Conservation (phyloP, 2,888 invertebrate species). For the Palloptera scutellata region DNA sequence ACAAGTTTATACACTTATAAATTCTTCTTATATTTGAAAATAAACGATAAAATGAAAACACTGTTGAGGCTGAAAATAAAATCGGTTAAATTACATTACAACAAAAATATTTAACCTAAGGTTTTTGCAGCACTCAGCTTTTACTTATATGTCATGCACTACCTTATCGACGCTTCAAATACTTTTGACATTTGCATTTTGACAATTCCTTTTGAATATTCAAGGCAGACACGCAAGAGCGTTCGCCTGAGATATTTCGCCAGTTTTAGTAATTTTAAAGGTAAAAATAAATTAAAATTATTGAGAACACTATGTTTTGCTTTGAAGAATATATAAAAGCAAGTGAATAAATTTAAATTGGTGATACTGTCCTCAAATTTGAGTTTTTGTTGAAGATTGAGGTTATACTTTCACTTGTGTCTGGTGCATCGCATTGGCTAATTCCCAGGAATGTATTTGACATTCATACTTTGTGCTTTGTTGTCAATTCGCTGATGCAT, state of each 20-base stretch:
- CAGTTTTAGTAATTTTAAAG: slow-evolving; percentile 21
- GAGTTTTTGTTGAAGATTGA: slow-evolving; percentile 27
- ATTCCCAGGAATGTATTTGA: neutral
- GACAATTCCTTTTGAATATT: slow-evolving; percentile 58
- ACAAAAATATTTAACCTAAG: too few species aligned
- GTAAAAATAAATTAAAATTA: slow-evolving; percentile 22
- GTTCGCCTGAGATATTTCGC: slow-evolving; percentile 56
- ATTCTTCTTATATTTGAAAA: too few species aligned
- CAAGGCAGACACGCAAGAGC: slow-evolving; percentile 62
- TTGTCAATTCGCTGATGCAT: slow-evolving; percentile 28
- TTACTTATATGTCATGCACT: too few species aligned
- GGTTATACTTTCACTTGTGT: slow-evolving; percentile 29
- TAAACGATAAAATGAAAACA: too few species aligned
- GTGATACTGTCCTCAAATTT: slow-evolving; percentile 9
- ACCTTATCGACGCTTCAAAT: too few species aligned
- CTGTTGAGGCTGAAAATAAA: too few species aligned
- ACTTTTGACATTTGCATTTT: slow-evolving; percentile 26
- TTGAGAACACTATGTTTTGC: neutral
- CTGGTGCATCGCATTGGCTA: slow-evolving; percentile 32
- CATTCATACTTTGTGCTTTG: slow-evolving; percentile 21
- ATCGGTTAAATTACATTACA: too few species aligned
- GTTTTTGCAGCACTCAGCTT: too few species aligned
- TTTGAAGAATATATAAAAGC: too few species aligned
- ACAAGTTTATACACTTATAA: too few species aligned
- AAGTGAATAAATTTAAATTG: too few species aligned